Conservation (phyloP, 2,888 invertebrate species). For the Neoascia interrupta region DNA sequence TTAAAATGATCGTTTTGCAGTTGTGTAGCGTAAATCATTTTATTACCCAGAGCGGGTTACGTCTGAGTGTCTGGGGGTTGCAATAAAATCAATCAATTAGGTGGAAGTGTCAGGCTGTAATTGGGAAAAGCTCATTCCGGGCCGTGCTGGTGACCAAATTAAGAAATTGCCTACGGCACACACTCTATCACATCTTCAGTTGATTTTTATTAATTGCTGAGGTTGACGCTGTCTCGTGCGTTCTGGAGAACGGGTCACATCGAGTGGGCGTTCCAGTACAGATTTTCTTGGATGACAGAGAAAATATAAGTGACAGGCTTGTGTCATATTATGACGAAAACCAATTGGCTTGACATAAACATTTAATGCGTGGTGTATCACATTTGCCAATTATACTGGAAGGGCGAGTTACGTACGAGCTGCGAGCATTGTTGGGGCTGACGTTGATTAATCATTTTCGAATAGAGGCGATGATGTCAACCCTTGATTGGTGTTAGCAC, state of each 20-base stretch:
- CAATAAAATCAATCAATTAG: constrained; percentile 49
- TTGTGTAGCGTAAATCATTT: constrained; percentile 7
- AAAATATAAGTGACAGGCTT: constrained; percentile 30
- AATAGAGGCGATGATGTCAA: constrained; percentile 62
- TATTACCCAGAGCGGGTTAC: not conserved
- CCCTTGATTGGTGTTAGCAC: constrained; percentile 48
- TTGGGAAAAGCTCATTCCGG: constrained; percentile 11
- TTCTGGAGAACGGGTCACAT: no score
- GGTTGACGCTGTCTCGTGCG: no score
- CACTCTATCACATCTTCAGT: no score
- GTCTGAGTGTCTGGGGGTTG: constrained; percentile 6
- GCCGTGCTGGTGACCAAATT: constrained; percentile 16
- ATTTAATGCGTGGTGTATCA: constrained; percentile 45
- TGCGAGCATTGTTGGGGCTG: constrained; percentile 2
- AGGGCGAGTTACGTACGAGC: constrained; percentile 47
- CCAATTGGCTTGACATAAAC: constrained; percentile 43
- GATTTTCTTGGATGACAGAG: not conserved
- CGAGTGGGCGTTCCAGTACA: no score
- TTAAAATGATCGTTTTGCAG: constrained; percentile 18
- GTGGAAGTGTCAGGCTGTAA: constrained; percentile 38
- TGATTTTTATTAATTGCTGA: constrained; percentile 42
- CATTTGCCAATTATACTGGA: constrained; percentile 51
- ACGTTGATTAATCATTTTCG: constrained; percentile 51
- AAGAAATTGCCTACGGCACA: constrained; percentile 26
- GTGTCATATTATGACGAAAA: constrained; percentile 60